Evolutionary conservation across 2,113 vertebrate species (phyloP), one percentile per base, ranked within the genome.

Genomic region (Atractosteus spatula): DNA sequence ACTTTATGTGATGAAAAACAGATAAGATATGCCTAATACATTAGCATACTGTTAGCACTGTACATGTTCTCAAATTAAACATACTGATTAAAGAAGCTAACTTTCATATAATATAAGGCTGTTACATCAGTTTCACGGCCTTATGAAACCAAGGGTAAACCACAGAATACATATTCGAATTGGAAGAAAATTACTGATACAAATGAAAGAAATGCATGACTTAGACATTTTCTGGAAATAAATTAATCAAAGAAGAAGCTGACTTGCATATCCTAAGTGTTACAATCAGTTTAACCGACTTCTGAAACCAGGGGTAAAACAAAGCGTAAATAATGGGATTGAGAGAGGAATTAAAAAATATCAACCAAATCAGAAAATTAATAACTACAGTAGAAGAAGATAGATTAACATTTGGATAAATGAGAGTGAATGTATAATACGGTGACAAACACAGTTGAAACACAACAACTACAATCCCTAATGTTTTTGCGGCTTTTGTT

Each of bases 301-400:
- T 72, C 62, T 63, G 41, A 54, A 72, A 72, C 71, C 71, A 72
- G 14, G 71, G 64, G 64, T 72, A 72, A 72, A 72, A 72, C 41
- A 72, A 72, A 41, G 29, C 63, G 56, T 74, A 74, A 55, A 74
- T 68, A 42, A 74, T 68, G 0, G 73, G 73, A 54, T 74, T 74
- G 44, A 74, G 45, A 14, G 66, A 51, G 4, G 73, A 74, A 17
- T 74, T 74, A 11, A 74, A 62, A 47, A 59, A 74, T 0, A 57
- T 55, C 4, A 74, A 11, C 73, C 73, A 74, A 59, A 54, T 47
- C 56, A 70, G 61, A n/a, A 11, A 11, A 29, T 74, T 65, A 42
- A 65, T 64, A 29, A 65, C 51, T 55, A 65, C 29, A 2, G 41
- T 7, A 3, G 71, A 62, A n/a, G 62, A 64, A 16, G 51, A 13